Conservation (phyloP, 2,113 vertebrate species). For the Cyprinodon variegatus region DNA sequence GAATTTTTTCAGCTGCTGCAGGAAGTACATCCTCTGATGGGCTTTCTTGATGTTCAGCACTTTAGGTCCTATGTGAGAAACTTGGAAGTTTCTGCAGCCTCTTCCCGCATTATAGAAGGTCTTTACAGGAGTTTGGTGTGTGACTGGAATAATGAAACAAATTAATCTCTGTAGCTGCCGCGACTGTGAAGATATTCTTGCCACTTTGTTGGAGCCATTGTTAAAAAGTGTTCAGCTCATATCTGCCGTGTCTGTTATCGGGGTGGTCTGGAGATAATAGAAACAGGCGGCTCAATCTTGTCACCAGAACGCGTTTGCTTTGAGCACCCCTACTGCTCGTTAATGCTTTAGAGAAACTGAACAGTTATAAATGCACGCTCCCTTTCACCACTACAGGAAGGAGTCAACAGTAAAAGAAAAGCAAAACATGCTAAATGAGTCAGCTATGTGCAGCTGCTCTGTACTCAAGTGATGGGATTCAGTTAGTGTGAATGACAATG, state of each 20-base stretch:
- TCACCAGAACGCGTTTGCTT: slow-evolving; percentile 41
- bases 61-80: slow-evolving; percentile 28
- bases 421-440: slow-evolving; percentile 49
- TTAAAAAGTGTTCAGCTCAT: slow-evolving; percentile 33
- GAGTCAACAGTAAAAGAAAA: slow-evolving; percentile 53
- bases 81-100: not conserved
- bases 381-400: slow-evolving; percentile 49
- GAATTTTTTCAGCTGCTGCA: too few relatives aligned
- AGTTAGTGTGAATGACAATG: not conserved
- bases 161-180: slow-evolving; percentile 43
- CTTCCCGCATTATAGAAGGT: slow-evolving; percentile 24
- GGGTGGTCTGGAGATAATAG: slow-evolving; percentile 56
- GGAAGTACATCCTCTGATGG: too few relatives aligned
- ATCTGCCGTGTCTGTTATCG: slow-evolving; percentile 39
- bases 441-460: slow-evolving; percentile 35
- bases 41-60: too few relatives aligned
- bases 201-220: slow-evolving; percentile 35
- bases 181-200: slow-evolving; percentile 24
- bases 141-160: slow-evolving; percentile 36
- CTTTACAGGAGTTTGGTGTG: slow-evolving; percentile 34
- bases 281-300: slow-evolving; percentile 54
- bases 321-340: slow-evolving; percentile 66
- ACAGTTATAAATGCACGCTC: slow-evolving; percentile 53
- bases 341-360: slow-evolving; percentile 68
- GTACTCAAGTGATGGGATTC: slow-evolving; percentile 40